Evolutionary conservation across 2,888 invertebrate species (phyloP).

Genomic region (Troides helena): DNA sequence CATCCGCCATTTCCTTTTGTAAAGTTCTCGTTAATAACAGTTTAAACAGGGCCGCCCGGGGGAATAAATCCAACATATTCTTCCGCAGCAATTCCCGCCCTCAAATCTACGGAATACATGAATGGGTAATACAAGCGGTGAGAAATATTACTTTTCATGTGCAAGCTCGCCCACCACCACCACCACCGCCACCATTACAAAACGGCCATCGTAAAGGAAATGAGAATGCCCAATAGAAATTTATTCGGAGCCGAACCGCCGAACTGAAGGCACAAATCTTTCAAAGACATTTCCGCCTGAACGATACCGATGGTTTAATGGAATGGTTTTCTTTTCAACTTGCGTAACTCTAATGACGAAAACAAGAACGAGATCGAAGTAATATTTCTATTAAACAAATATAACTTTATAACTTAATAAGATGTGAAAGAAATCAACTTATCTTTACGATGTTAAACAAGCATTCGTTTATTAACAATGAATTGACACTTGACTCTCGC

Average conservation of each 20-base stretch:
- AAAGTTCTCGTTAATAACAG: slow-evolving; percentile 31
- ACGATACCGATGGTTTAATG: slow-evolving; percentile 24
- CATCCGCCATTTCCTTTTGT: slow-evolving; percentile 28
- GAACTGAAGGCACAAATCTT: slow-evolving; percentile 43
- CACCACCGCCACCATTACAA: slow-evolving; percentile 24
- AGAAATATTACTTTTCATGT: slow-evolving; percentile 29
- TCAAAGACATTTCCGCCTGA: slow-evolving; percentile 28
- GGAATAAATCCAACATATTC: slow-evolving; percentile 29
- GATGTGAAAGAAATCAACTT: no score
- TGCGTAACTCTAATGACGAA: slow-evolving; percentile 11
- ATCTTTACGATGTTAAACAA: no score
- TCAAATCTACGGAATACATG: slow-evolving; percentile 30
- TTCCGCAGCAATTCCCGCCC: slow-evolving; percentile 27
- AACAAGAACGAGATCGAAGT: neutral
- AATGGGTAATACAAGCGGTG: slow-evolving; percentile 26
- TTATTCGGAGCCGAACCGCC: slow-evolving; percentile 39
- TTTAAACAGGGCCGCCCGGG: slow-evolving; percentile 23
- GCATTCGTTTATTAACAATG: no score
- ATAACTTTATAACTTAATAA: no score
- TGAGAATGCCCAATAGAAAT: slow-evolving; percentile 46
- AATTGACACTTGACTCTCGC: no score
- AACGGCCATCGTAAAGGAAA: slow-evolving; percentile 39
- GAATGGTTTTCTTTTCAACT: slow-evolving; percentile 18
- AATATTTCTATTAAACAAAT: neutral
- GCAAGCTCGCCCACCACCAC: slow-evolving; percentile 11